Percentiles rank a stretch among this genome's conserved stretches.
These are phyloP conservation scores for Aurelia coerulea DNA, from an alignment of 30 jellyfish, hydroid and myxozoan genomes.

Conservation along the genomic window DNA sequence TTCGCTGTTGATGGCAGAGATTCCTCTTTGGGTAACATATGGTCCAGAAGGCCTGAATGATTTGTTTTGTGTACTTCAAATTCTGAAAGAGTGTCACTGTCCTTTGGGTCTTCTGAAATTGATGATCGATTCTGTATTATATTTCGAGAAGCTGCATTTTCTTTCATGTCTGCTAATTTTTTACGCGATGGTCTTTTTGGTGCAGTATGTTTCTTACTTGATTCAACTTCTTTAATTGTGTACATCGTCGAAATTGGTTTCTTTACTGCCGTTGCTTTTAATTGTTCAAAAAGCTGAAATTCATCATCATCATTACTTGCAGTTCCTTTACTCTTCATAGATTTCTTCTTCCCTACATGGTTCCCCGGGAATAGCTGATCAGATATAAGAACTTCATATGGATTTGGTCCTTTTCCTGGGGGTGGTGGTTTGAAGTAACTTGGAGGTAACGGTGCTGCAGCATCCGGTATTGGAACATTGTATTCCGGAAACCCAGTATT, in stretches of 20 bases:
- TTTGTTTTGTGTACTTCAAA: no score
- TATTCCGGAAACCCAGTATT: constrained; percentile 78
- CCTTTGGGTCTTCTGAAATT: no score
- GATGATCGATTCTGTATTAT: no score
- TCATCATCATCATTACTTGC: constrained; percentile 18
- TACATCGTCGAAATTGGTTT: constrained; percentile 22
- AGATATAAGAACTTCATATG: constrained; percentile 85
- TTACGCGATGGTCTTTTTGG: background rate
- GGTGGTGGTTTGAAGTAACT: constrained; percentile 88
- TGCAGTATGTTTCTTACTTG: constrained; percentile 3
- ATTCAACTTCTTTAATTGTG: background rate
- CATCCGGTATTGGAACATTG: constrained; percentile 74
- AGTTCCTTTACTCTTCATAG: constrained; percentile 12
- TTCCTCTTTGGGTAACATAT: no score
- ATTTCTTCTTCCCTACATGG: constrained; percentile 54
- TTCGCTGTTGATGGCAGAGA: no score
- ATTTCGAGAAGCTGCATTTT: no score
- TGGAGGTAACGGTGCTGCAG: constrained; percentile 86
- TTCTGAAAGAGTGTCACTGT: no score
- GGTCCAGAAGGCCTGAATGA: no score
- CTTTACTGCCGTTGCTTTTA: constrained; percentile 11
- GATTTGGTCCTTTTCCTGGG: constrained; percentile 82
- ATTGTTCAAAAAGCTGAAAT: constrained; percentile 11
- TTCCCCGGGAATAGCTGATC: constrained; percentile 89
- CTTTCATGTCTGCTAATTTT: background rate